These are phyloP conservation scores for Nomia melanderi DNA, from an alignment of 1,140 invertebrate genomes.

Conservation along the genomic window DNA sequence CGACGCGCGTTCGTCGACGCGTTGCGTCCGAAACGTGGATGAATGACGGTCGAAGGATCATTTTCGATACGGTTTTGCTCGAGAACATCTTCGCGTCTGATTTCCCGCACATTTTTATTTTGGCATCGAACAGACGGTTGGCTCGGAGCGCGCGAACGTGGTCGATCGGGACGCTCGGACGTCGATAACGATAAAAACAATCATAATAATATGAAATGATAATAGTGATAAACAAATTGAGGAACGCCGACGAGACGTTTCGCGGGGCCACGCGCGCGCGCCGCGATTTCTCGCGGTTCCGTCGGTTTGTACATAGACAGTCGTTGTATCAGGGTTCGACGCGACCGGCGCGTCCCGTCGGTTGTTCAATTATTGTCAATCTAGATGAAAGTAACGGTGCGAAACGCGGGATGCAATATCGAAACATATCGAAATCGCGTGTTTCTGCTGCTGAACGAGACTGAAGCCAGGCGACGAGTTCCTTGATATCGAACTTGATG, in stretches of 20 bases:
- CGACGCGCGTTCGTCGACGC: constrained; percentile 6
- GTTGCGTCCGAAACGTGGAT: constrained; percentile 27
- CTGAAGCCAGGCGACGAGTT: background rate
- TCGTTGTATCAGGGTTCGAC: constrained; percentile 20
- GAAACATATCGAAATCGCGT: constrained; percentile 37
- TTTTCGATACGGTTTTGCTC: constrained; percentile 51
- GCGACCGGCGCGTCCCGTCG: constrained; percentile 14
- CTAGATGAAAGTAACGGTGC: background rate
- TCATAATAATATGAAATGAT: too few relatives aligned
- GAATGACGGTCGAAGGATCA: constrained; percentile 51
- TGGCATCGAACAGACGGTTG: constrained; percentile 47
- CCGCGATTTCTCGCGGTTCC: constrained; percentile 39
- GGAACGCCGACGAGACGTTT: too few relatives aligned
- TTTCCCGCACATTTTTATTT: constrained; percentile 62
- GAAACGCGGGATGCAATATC: background rate
- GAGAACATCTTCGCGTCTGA: background rate
- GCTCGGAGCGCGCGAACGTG: constrained; percentile 31
- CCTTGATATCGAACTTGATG: background rate
- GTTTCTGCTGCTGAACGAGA: background rate
- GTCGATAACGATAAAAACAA: too few relatives aligned
- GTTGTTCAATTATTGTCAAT: constrained; percentile 16
- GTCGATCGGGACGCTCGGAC: constrained; percentile 11
- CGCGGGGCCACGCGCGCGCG: background rate
- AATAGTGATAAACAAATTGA: too few relatives aligned
- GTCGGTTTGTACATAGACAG: constrained; percentile 11